Evolutionary conservation across 2,888 invertebrate species (phyloP).

Genomic region (Cataglyphis livida): DNA sequence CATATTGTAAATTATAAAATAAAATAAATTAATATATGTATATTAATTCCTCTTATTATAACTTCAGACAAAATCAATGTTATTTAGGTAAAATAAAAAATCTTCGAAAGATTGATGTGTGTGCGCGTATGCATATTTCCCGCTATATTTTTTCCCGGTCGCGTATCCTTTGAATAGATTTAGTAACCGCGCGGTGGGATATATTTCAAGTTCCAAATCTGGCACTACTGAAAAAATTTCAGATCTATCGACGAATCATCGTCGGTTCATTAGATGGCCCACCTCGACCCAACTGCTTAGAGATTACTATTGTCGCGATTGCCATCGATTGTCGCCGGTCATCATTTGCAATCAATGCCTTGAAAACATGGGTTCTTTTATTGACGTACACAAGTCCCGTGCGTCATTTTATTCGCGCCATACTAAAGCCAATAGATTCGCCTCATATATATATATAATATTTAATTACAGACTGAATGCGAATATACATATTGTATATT

Average conservation of each 20-base stretch:
- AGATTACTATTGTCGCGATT: conserved; percentile 74
- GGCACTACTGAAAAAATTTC: conserved; percentile 59
- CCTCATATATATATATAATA: background rate
- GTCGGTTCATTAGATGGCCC: conserved; percentile 74
- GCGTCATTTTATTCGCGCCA: conserved; percentile 59
- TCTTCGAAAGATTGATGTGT: too few relatives aligned
- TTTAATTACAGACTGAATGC: too few relatives aligned
- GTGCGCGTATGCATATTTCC: background rate
- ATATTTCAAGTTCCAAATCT: conserved; percentile 54
- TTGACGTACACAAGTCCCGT: conserved; percentile 28
- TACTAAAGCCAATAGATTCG: conserved; percentile 42
- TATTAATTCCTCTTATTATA: background rate
- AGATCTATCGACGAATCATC: conserved; percentile 69
- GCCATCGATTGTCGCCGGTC: conserved; percentile 76
- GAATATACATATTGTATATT: too few relatives aligned
- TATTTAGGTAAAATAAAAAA: conserved; percentile 21
- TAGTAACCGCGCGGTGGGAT: conserved; percentile 27
- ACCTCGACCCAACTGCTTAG: conserved; percentile 72
- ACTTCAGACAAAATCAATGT: background rate
- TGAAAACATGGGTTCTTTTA: conserved; percentile 70
- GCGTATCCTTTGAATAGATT: conserved; percentile 15
- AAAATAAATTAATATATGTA: conserved; percentile 7
- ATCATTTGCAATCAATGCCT: conserved; percentile 76
- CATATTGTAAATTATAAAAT: background rate
- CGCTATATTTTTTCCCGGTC: conserved; percentile 14